Conservation (phyloP, 30 jellyfish, hydroid and myxozoan genomes). For the Mastigias papua region DNA sequence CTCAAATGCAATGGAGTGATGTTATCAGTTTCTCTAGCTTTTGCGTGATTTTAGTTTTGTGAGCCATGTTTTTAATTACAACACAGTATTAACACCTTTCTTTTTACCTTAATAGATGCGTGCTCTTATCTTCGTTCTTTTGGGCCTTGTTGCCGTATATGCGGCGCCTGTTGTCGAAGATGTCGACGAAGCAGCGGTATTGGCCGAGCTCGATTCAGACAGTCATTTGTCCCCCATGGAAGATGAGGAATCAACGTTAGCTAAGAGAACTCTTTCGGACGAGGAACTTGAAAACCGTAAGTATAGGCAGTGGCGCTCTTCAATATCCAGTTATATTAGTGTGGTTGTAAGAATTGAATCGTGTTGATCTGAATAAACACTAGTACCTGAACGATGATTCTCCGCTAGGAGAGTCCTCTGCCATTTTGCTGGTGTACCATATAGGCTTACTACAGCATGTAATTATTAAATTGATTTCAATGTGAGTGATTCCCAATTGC, state of each 20-base stretch:
- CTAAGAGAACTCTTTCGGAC: constrained; percentile 35
- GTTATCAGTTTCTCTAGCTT: too few species aligned
- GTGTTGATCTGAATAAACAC: too few species aligned
- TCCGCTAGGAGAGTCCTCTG: too few species aligned
- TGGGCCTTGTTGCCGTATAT: constrained; percentile 64
- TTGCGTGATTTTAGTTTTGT: too few species aligned
- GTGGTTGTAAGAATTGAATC: too few species aligned
- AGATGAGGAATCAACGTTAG: constrained; percentile 48
- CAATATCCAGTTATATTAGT: background rate
- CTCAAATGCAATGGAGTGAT: too few species aligned
- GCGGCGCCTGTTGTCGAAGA: constrained; percentile 53
- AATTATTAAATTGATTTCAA: too few species aligned
- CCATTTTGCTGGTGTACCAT: too few species aligned
- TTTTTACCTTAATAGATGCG: constrained; percentile 43
- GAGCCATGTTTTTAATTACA: too few species aligned
- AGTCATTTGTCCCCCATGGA: constrained; percentile 34
- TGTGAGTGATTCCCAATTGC: too few species aligned
- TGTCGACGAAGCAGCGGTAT: background rate
- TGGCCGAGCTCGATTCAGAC: constrained; percentile 39
- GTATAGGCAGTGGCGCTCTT: background rate
- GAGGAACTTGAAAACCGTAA: constrained; percentile 45
- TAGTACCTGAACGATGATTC: too few species aligned
- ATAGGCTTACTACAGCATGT: too few species aligned
- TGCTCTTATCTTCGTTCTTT: constrained; percentile 12
- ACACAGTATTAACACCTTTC: background rate